Evolutionary conservation across 2,888 invertebrate genomes (phyloP).

Genomic region (Frankliniella intonsa): DNA sequence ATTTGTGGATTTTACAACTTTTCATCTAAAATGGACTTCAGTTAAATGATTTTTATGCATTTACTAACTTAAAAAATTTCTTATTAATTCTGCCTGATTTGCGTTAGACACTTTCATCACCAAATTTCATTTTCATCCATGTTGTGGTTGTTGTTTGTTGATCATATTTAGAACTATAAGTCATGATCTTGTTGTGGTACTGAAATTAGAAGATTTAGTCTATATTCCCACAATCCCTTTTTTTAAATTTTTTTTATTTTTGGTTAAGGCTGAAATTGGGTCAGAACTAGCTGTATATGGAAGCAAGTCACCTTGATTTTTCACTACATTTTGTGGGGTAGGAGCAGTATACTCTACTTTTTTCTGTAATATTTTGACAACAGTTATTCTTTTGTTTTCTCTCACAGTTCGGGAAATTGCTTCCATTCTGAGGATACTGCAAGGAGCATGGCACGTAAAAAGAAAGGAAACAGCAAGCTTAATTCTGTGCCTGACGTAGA

Average conservation of each 20-base stretch:
- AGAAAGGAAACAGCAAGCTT: background rate
- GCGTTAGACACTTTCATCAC: background rate
- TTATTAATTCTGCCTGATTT: background rate
- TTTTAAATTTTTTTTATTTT: background rate
- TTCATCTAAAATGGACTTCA: background rate
- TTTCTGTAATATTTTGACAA: background rate
- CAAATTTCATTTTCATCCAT: background rate
- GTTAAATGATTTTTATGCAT: background rate
- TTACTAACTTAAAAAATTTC: background rate
- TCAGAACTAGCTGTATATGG: too few species aligned
- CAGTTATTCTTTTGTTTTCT: background rate
- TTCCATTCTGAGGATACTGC: background rate
- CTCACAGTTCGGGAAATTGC: background rate
- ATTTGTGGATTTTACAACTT: background rate
- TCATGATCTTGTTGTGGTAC: background rate
- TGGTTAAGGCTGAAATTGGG: too few species aligned
- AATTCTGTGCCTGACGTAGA: background rate
- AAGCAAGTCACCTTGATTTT: background rate
- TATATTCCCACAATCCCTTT: background rate
- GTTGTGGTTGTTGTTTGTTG: background rate
- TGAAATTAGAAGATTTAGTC: background rate
- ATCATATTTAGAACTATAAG: background rate
- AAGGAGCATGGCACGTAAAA: slow-evolving; percentile 2
- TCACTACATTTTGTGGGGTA: background rate
- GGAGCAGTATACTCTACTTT: background rate